Conservation (phyloP, 2,888 invertebrate genomes). For the Drosophila borborema region DNA sequence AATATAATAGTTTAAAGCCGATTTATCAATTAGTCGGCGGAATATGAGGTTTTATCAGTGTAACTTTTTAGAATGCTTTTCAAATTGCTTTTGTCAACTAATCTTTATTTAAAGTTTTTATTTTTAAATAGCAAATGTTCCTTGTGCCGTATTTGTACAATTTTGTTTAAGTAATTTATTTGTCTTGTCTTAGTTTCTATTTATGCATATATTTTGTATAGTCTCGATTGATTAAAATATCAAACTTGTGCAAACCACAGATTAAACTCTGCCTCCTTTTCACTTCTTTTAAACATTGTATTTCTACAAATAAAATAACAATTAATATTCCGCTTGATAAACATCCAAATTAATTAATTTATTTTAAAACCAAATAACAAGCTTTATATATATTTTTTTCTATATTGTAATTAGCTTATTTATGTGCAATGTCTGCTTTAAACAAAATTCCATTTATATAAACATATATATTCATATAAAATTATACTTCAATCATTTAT, state of each 20-base stretch:
- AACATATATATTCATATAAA: conserved; percentile 1
- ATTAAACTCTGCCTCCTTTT: not conserved
- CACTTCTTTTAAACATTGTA: conserved; percentile 24
- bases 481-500: conserved; percentile 20
- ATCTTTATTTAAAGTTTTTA: conserved; percentile 13
- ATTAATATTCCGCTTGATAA: conserved; percentile 21
- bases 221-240: not conserved
- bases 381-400: conserved; percentile 59
- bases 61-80: conserved; percentile 21
- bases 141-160: conserved; percentile 66
- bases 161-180: conserved; percentile 46
- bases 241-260: not conserved
- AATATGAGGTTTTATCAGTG: conserved; percentile 55
- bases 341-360: conserved; percentile 22
- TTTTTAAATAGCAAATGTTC: conserved; percentile 48
- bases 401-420: conserved; percentile 26
- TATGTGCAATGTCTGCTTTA: conserved; percentile 44
- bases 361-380: conserved; percentile 25
- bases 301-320: not conserved
- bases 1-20: not conserved
- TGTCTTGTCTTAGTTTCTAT: conserved; percentile 14
- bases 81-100: conserved; percentile 28
- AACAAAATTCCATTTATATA: conserved; percentile 5
- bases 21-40: not conserved
- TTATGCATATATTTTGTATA: conserved; percentile 5